Percentiles rank a stretch among this genome's conserved stretches.
phyloP scores from a whole-genome alignment of 2,113 vertebrate genomes.

The Istiophorus platypterus region DNA sequence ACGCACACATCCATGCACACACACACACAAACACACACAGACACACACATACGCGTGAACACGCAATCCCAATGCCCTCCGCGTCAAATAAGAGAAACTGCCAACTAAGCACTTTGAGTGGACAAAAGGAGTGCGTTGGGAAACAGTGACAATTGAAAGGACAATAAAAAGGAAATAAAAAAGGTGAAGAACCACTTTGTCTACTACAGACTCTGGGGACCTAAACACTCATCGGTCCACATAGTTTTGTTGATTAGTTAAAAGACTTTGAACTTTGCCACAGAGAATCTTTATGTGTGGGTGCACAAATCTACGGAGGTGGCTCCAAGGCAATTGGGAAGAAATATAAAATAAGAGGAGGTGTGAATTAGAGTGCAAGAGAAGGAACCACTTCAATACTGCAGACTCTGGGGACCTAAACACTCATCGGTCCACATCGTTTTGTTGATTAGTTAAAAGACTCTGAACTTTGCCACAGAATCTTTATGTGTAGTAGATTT shows the following conservation, averaged over 20 bases:
- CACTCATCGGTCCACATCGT: conserved; percentile 70
- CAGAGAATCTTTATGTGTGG: conserved; percentile 32
- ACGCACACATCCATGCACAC: conserved; percentile 23
- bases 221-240: conserved; percentile 68
- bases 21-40: conserved; percentile 24
- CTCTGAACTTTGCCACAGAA: conserved; percentile 41
- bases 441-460: conserved; percentile 70
- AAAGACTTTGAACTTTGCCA: conserved; percentile 52
- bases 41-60: conserved; percentile 33
- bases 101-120: conserved; percentile 85
- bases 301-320: conserved; percentile 25
- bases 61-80: conserved; percentile 65
- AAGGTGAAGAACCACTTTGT: conserved; percentile 67
- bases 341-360: conserved; percentile 7
- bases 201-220: conserved; percentile 54
- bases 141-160: conserved; percentile 77
- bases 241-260: conserved; percentile 69
- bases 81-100: conserved; percentile 82
- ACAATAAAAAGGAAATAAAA: conserved; percentile 76
- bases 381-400: conserved; percentile 64
- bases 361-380: not conserved
- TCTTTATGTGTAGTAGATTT: conserved; percentile 32
- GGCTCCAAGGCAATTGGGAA: conserved; percentile 15
- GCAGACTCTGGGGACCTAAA: conserved; percentile 55
- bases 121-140: conserved; percentile 80